Evolutionary conservation across 2,113 vertebrate genomes (phyloP), one percentile per base, ranked within the genome.

Genomic region (Lepisosteus oculatus): DNA sequence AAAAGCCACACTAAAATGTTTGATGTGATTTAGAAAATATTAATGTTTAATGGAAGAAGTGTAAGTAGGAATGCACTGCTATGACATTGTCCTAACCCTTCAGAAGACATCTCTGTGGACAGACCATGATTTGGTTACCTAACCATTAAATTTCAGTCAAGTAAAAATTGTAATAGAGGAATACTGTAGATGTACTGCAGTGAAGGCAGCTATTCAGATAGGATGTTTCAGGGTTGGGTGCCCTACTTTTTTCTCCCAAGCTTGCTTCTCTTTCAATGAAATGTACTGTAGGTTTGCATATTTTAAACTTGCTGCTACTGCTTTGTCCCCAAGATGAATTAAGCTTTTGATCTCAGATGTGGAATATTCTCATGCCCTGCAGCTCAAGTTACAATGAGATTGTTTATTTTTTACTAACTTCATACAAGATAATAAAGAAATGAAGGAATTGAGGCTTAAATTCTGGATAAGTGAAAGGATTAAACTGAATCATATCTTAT

Each of bases 161-260:
- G 43, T 55, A 43, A 55, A 17, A 11, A 45, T 42, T 44, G 69
- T 47, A 45, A 2, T 29, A 29, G 29, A 29, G 29, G 29, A 29
- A 29, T 29, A 17, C 15, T 17, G 15, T 17, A 6, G 47, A 51
- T 29, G 9, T 51, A 51, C 47, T 9, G 47, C 47, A 51, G 47
- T 51, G 9, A 51, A 51, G 47, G 9, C 47, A 51, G 47, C 47
- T 51, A 51, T 51, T 63, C 59, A 59, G 68, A 42, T 41, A 70
- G 6, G n/a, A 42, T 17, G 68, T 14, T 14, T 43, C 41, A 15
- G 42, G 43, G 59, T n/a, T 56, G 41, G 57, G 43, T 71, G 69
- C 17, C 45, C 69, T 45, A 63, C 69, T 71, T 71, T 63, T 71
- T 44, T 44, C 44, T 69, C 67, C 57, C 67, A 51, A 44, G 55